These are phyloP conservation scores for Calliopsis andreniformis DNA, from an alignment of 1,140 invertebrate species.

Conservation along the genomic window DNA sequence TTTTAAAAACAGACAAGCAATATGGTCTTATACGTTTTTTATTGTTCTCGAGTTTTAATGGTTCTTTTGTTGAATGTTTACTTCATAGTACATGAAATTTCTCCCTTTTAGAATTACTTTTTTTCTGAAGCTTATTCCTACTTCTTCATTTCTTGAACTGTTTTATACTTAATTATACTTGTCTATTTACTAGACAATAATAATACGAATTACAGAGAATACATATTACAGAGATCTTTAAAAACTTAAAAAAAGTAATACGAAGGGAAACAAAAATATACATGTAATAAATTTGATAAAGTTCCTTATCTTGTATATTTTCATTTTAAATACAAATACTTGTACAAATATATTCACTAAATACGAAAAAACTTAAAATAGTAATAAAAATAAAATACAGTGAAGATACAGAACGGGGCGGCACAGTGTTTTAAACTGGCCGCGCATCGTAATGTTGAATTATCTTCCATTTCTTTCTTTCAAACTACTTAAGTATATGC, in stretches of 20 bases:
- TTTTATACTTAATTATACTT: too few relatives aligned
- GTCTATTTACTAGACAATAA: too few relatives aligned
- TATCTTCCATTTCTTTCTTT: neutral
- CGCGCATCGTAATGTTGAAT: neutral
- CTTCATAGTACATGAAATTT: too few relatives aligned
- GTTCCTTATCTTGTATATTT: conserved; percentile 2
- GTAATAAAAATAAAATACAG: neutral
- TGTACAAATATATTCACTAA: conserved; percentile 5
- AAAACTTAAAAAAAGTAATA: neutral
- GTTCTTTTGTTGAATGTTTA: too few relatives aligned
- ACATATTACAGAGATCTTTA: too few relatives aligned
- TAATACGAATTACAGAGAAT: too few relatives aligned
- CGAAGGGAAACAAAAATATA: neutral
- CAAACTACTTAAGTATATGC: neutral
- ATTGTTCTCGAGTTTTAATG: too few relatives aligned
- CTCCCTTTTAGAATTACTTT: too few relatives aligned
- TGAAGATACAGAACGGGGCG: neutral
- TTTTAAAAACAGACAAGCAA: neutral
- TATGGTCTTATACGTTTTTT: neutral
- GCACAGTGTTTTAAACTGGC: neutral
- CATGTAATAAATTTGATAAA: neutral
- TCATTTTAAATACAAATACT: conserved; percentile 19
- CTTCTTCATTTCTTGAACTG: too few relatives aligned
- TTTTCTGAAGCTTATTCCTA: too few relatives aligned
- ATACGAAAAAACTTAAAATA: neutral